Conservation (phyloP, 2,797 vertebrate species). For the Discoglossus pictus region DNA sequence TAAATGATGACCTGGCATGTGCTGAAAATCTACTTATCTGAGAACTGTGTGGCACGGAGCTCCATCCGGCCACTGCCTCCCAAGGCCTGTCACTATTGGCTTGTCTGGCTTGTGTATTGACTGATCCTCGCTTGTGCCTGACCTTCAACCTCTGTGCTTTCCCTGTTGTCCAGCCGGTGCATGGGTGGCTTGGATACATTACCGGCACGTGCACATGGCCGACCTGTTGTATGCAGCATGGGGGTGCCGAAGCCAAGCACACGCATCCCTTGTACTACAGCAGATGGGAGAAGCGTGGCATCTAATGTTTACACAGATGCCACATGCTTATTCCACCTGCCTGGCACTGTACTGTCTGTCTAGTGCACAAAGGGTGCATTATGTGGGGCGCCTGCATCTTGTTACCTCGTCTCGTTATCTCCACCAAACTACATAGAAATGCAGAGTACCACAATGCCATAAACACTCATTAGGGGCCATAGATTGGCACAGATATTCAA, state of each 20-base stretch:
- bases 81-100: slow-evolving; percentile 61
- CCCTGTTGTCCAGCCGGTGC: slow-evolving; percentile 53
- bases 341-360: slow-evolving; percentile 77
- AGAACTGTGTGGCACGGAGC: slow-evolving; percentile 72
- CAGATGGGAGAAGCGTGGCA: slow-evolving; percentile 84
- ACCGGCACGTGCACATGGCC: slow-evolving; percentile 79
- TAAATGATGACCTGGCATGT: slow-evolving; percentile 79
- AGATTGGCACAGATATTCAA: too few species aligned
- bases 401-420: slow-evolving; percentile 55
- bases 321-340: slow-evolving; percentile 82
- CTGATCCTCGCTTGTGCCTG: slow-evolving; percentile 70
- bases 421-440: slow-evolving; percentile 63
- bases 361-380: slow-evolving; percentile 73
- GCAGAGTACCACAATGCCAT: slow-evolving; percentile 39
- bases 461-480: too few species aligned
- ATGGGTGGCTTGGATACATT: slow-evolving; percentile 54
- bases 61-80: slow-evolving; percentile 66
- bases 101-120: slow-evolving; percentile 56
- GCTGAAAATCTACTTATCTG: slow-evolving; percentile 85
- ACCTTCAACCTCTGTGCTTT: slow-evolving; percentile 60
- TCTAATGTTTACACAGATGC: slow-evolving; percentile 85
- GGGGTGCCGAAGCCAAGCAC: slow-evolving; percentile 75
- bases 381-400: slow-evolving; percentile 60
- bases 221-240: slow-evolving; percentile 66
- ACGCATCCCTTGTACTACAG: slow-evolving; percentile 68